Conservation (phyloP, 2,113 vertebrate genomes). For the Mus spicilegus region DNA sequence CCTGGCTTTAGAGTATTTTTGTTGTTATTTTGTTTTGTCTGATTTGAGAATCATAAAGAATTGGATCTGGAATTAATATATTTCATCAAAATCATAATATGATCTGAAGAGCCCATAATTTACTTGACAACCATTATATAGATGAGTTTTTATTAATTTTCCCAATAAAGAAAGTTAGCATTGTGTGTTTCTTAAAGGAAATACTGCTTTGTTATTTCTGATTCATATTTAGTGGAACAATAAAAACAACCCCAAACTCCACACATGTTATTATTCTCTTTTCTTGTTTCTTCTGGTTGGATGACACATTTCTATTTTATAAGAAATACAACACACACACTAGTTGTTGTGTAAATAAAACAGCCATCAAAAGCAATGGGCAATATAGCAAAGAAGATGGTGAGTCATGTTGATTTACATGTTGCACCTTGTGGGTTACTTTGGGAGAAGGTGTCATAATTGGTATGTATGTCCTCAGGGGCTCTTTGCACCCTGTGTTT, state of each 20-base stretch:
- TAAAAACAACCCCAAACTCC: not conserved
- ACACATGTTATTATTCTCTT: not conserved
- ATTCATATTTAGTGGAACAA: conserved; percentile 33
- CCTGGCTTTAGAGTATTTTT: not conserved
- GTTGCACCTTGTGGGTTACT: not conserved
- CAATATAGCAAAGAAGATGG: not conserved
- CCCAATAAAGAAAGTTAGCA: conserved; percentile 8
- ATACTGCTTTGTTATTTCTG: conserved; percentile 41
- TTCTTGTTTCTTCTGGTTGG: conserved; percentile 10
- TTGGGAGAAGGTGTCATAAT: not conserved
- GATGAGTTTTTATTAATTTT: not conserved
- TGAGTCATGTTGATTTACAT: not conserved
- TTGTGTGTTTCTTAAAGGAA: conserved; percentile 22
- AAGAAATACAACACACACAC: conserved; percentile 13
- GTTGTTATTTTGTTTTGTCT: not conserved
- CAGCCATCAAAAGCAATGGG: not conserved
- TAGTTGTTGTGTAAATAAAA: conserved; percentile 24
- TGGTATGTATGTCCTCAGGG: not conserved
- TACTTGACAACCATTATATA: not conserved
- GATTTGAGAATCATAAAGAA: not conserved
- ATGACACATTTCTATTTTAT: not conserved
- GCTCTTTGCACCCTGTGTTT: not conserved
- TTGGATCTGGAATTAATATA: not conserved
- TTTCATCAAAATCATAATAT: conserved; percentile 49
- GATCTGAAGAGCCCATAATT: not conserved